Evolutionary conservation across 2,113 vertebrate genomes (phyloP), one percentile per base, ranked within the genome.

Genomic region (Gopherus flavomarginatus): DNA sequence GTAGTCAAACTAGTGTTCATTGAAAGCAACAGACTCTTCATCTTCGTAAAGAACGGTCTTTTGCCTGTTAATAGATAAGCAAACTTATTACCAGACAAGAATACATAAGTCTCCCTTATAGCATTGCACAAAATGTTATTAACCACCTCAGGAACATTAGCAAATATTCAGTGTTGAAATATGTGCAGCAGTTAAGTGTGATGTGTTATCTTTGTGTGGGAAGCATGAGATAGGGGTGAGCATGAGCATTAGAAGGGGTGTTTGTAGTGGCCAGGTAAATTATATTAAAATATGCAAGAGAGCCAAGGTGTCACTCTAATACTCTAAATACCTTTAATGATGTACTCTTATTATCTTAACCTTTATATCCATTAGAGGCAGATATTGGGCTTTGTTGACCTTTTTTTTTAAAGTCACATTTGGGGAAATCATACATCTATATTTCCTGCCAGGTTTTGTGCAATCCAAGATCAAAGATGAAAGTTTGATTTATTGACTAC

Each of bases 1-100:
- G 9, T 2, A 0, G 12, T 22, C 2, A 38, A 3, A 3, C 17
- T 38, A 0, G 1, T 29, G 57, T 35, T 42, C 1, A 6, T 24
- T 5, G 35, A 9, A 8, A 2, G 8, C 1, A 31, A 4, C 24
- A 49, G 29, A 6, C 29, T 7, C 31, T 56, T 44, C 65, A 69
- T 69, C 65, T 69, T 72, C 38, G 22, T 12, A 42, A 75, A 38
- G n/a, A 24, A 75, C n/a, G 22, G 42, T 24, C 35, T 65, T 75
- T 75, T 22, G 69, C 21, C 69, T 42, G 19, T 42, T 42, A 42
- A 75, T 75, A 75, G 8, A 38, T 9, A 38, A 72, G 21, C n/a
- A 42, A 75, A 75, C 11, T 11, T 22, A 42, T 75, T 65, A 65
- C 59, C 35, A 35, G 31, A 31, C 59, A 35, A 65, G 31, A 42